These are phyloP conservation scores for Trichoplusia ni DNA, from an alignment of 1,140 invertebrate species.

Conservation along the genomic window DNA sequence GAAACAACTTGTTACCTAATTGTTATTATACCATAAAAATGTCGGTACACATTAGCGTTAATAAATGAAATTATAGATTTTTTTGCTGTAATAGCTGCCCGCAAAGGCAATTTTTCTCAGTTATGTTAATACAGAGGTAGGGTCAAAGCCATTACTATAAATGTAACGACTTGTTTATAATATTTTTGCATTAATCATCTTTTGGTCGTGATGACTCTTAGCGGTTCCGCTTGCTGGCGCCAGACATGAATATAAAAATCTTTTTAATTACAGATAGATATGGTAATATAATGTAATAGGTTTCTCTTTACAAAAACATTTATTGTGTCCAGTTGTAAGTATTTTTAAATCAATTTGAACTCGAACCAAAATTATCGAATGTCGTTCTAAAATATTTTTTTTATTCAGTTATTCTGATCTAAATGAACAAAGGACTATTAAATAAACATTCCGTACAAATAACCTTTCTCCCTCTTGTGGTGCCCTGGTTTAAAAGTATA, in stretches of 20 bases:
- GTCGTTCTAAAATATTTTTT: too few species aligned
- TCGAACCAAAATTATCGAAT: too few species aligned
- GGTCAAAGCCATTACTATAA: constrained; percentile 35
- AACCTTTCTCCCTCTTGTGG: too few species aligned
- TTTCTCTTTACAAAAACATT: not conserved
- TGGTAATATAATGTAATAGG: not conserved
- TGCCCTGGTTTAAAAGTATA: too few species aligned
- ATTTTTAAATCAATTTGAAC: too few species aligned
- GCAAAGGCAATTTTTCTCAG: constrained; percentile 35
- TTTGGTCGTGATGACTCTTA: constrained; percentile 36
- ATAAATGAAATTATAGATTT: constrained; percentile 5
- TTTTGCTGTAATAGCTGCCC: constrained; percentile 37
- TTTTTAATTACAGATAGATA: not conserved
- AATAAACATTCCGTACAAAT: not conserved
- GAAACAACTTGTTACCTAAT: too few species aligned
- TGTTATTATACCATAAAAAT: too few species aligned
- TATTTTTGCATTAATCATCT: constrained; percentile 52
- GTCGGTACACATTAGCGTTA: too few species aligned
- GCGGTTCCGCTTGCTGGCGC: constrained; percentile 50
- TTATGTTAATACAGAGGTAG: constrained; percentile 54
- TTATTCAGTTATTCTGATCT: too few species aligned
- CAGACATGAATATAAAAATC: constrained; percentile 30
- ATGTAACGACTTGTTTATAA: constrained; percentile 56
- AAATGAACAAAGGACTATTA: too few species aligned
- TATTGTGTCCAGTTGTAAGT: too few species aligned